Conservation (phyloP, 2,797 vertebrate genomes). For the Okamejei kenojei region DNA sequence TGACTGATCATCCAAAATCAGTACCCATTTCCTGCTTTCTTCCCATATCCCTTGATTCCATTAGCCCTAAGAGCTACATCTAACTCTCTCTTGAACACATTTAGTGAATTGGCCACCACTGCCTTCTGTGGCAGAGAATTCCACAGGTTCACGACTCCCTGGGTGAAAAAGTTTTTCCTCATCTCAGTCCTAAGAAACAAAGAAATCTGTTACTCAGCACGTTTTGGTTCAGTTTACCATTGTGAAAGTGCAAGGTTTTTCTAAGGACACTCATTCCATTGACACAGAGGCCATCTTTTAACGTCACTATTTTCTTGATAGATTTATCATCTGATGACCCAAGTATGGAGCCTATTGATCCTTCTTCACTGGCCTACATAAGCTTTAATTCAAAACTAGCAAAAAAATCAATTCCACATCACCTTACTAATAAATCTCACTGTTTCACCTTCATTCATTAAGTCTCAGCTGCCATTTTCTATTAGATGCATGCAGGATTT, state of each 20-base stretch:
- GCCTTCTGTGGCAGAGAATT: too few relatives aligned
- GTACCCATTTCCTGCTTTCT: too few relatives aligned
- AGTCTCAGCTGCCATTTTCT: not conserved
- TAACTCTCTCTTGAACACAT: too few relatives aligned
- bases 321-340: constrained; percentile 29
- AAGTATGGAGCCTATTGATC: constrained; percentile 34
- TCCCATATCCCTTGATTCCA: too few relatives aligned
- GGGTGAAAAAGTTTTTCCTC: too few relatives aligned
- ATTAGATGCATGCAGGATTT: constrained; percentile 30
- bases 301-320: constrained; percentile 9
- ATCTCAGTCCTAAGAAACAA: not conserved
- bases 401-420: constrained; percentile 37
- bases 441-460: constrained; percentile 29
- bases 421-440: constrained; percentile 37
- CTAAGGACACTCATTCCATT: not conserved
- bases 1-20: too few relatives aligned
- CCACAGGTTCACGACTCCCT: too few relatives aligned
- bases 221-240: not conserved
- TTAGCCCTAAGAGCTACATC: too few relatives aligned
- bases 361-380: constrained; percentile 14
- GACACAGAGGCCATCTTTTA: constrained; percentile 8
- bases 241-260: not conserved
- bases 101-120: too few relatives aligned
- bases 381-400: constrained; percentile 30
- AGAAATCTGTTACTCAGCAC: not conserved